A percentile compares a stretch with the other conserved stretches of the same genome.
phyloP scores from a whole-genome alignment of 1,140 invertebrate genomes.

The Cylas formicarius region DNA sequence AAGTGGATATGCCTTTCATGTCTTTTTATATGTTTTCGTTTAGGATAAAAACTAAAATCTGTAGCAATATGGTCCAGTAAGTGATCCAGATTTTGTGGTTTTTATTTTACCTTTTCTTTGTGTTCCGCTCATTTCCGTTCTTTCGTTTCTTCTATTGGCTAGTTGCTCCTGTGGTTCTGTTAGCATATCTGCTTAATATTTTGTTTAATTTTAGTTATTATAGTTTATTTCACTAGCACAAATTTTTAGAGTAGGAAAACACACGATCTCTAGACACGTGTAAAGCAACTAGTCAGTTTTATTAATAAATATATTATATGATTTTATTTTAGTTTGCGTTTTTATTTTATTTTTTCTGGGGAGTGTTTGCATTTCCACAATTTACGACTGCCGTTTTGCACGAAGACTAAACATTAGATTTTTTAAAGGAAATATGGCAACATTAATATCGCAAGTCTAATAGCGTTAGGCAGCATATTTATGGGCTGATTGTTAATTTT shows the following conservation, averaged over 20 bases:
- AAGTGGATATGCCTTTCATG: conserved; percentile 34
- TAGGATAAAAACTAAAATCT: conserved; percentile 6
- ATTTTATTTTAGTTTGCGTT: conserved; percentile 31
- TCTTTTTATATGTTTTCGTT: conserved; percentile 12
- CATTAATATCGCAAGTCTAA: too few relatives aligned
- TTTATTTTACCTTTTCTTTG: background rate
- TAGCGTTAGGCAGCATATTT: too few relatives aligned
- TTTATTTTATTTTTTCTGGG: conserved; percentile 29
- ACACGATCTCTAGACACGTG: conserved; percentile 38
- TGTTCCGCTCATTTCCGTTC: background rate
- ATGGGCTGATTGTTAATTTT: too few relatives aligned
- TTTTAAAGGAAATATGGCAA: too few relatives aligned
- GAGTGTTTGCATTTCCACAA: conserved; percentile 37
- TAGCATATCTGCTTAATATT: conserved; percentile 39
- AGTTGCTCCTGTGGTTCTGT: conserved; percentile 34
- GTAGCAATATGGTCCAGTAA: background rate
- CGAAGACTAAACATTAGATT: too few relatives aligned
- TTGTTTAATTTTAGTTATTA: conserved; percentile 21
- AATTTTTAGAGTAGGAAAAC: conserved; percentile 32
- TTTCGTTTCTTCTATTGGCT: conserved; percentile 24
- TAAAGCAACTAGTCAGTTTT: conserved; percentile 42
- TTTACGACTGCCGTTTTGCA: too few relatives aligned
- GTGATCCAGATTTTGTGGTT: background rate
- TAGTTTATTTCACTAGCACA: conserved; percentile 26
- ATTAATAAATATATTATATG: conserved; percentile 7